Conservation (phyloP, 2,113 vertebrate genomes). For the Myrmecobius fasciatus region DNA sequence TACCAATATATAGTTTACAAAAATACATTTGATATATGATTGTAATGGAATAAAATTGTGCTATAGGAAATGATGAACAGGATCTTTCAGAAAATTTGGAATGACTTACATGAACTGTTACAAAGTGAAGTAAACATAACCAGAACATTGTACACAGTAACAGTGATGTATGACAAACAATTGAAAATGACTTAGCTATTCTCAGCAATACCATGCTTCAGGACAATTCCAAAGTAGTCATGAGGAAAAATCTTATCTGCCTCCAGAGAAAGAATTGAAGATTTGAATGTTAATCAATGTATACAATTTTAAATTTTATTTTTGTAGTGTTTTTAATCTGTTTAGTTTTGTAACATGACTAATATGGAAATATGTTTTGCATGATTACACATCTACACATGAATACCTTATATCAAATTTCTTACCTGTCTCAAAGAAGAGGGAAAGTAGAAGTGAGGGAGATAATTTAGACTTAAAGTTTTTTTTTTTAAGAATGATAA, state of each 20-base stretch:
- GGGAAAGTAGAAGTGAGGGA: background rate
- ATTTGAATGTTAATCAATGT: background rate
- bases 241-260: background rate
- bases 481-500: background rate
- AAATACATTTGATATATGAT: background rate
- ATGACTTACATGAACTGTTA: background rate
- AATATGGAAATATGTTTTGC: background rate
- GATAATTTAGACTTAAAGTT: background rate
- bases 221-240: background rate
- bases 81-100: background rate
- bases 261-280: background rate
- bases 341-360: background rate
- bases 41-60: background rate
- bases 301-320: background rate
- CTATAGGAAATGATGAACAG: background rate
- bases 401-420: background rate
- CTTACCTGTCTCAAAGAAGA: background rate
- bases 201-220: background rate
- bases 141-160: background rate
- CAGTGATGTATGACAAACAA: background rate
- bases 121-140: background rate
- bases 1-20: background rate
- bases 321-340: background rate
- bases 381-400: background rate
- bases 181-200: background rate